phyloP scores from a whole-genome alignment of 2,888 invertebrate species.

The Nemapogon koenigi region DNA sequence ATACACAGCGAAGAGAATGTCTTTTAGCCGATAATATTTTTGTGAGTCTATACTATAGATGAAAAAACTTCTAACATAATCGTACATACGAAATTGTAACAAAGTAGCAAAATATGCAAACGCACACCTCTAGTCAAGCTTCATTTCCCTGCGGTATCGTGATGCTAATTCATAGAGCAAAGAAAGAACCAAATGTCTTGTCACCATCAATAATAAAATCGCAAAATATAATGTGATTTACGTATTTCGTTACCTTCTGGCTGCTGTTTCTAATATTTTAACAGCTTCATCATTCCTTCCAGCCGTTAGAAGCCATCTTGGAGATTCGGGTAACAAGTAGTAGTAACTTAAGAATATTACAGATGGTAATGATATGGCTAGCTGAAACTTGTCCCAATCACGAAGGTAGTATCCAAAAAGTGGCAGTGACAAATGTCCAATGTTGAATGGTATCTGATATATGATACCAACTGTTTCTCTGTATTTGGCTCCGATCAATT shows the following conservation, averaged over 20 bases:
- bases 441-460: constrained; percentile 71
- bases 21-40: too few species aligned
- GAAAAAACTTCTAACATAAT: too few species aligned
- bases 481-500: constrained; percentile 66
- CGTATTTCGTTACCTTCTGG: constrained; percentile 57
- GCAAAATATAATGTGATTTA: too few species aligned
- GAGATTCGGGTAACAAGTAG: constrained; percentile 80
- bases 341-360: constrained; percentile 71
- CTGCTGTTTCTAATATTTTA: constrained; percentile 70
- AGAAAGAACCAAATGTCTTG: too few species aligned
- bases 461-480: constrained; percentile 76
- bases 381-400: constrained; percentile 72
- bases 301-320: constrained; percentile 79
- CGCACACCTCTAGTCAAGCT: too few species aligned
- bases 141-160: too few species aligned
- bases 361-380: constrained; percentile 70
- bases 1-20: too few species aligned
- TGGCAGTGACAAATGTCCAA: constrained; percentile 71
- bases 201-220: too few species aligned
- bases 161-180: too few species aligned
- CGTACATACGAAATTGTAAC: too few species aligned
- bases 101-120: too few species aligned
- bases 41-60: too few species aligned
- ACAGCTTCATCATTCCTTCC: constrained; percentile 71
- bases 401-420: constrained; percentile 70